These are phyloP conservation scores for Tragelaphus eurycerus DNA, from an alignment of 2,797 vertebrate genomes.

Conservation along the genomic window DNA sequence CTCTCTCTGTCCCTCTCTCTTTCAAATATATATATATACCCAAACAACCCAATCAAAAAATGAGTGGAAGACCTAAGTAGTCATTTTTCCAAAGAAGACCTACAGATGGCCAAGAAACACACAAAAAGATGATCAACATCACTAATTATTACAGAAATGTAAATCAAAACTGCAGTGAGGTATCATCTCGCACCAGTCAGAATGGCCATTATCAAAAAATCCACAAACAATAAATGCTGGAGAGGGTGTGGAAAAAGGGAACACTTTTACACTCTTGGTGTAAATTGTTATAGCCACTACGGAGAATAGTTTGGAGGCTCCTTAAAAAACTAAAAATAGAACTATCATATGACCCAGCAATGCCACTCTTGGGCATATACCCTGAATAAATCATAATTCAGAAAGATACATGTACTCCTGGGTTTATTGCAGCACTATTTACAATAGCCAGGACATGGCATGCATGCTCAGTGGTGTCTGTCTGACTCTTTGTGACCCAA, in stretches of 20 bases:
- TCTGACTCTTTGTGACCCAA: background rate
- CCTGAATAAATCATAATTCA: background rate
- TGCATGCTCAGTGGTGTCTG: background rate
- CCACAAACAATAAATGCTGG: too few relatives aligned
- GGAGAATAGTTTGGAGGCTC: background rate
- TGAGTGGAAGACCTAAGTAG: too few relatives aligned
- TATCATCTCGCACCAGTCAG: too few relatives aligned
- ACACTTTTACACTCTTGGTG: background rate
- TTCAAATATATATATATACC: too few relatives aligned
- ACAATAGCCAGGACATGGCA: background rate
- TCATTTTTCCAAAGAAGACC: too few relatives aligned
- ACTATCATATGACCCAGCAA: background rate
- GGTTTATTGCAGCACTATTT: background rate
- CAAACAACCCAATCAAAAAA: too few relatives aligned
- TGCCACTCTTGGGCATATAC: background rate
- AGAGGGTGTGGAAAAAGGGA: background rate
- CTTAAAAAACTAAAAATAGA: background rate
- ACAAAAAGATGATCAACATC: too few relatives aligned
- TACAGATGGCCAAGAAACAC: too few relatives aligned
- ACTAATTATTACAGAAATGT: too few relatives aligned
- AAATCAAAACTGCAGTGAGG: too few relatives aligned
- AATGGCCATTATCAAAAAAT: too few relatives aligned
- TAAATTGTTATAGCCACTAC: background rate
- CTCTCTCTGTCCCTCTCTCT: too few relatives aligned
- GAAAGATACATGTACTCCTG: background rate